These are phyloP conservation scores for Phania funesta DNA, from an alignment of 2,888 invertebrate species.

Conservation along the genomic window DNA sequence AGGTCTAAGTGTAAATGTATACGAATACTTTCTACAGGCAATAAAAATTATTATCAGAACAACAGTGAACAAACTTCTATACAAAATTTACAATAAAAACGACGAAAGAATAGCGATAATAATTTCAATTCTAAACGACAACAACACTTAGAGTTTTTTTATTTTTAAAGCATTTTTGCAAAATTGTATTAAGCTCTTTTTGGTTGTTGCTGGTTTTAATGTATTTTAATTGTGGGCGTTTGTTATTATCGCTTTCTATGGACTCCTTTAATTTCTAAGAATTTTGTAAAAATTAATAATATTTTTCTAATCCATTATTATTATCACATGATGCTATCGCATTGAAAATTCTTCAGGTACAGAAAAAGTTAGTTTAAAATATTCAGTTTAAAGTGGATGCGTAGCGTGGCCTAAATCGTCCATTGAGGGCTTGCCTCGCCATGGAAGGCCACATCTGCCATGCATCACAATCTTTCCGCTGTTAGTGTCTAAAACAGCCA, in stretches of 20 bases:
- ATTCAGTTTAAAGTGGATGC: no score
- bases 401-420: no score
- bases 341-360: no score
- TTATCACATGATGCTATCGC: constrained; percentile 33
- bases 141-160: constrained; percentile 52
- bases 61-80: constrained; percentile 53
- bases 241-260: constrained; percentile 31
- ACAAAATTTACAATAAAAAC: constrained; percentile 32
- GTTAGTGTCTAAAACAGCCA: no score
- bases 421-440: no score
- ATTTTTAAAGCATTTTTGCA: constrained; percentile 55
- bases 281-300: constrained; percentile 25
- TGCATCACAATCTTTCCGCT: no score
- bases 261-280: constrained; percentile 9
- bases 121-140: constrained; percentile 50
- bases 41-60: constrained; percentile 62
- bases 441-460: no score
- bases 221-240: constrained; percentile 61
- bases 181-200: constrained; percentile 22
- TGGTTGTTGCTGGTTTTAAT: constrained; percentile 20
- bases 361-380: no score
- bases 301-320: neutral
- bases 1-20: neutral
- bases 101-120: constrained; percentile 39
- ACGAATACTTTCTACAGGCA: constrained; percentile 49